Conservation (phyloP, 2,888 invertebrate genomes). For the Drosophila lacicola region DNA sequence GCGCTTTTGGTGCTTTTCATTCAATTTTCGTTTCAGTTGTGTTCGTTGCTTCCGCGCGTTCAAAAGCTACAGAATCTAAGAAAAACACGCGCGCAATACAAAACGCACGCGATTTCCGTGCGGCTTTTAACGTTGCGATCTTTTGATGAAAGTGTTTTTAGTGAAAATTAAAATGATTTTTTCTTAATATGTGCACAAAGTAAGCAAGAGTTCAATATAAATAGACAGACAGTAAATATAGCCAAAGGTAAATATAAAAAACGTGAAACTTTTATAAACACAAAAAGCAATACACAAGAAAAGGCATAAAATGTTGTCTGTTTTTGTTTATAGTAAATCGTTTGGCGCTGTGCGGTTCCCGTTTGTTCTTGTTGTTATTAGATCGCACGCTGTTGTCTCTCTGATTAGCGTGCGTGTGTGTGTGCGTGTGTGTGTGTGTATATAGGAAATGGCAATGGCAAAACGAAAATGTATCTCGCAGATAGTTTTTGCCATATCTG, state of each 20-base stretch:
- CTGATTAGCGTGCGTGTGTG: constrained; percentile 28
- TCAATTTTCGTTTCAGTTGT: constrained; percentile 74
- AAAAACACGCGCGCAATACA: constrained; percentile 26
- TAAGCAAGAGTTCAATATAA: constrained; percentile 18
- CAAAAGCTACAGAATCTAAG: constrained; percentile 59
- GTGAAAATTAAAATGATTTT: constrained; percentile 35
- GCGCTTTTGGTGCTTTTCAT: constrained; percentile 68
- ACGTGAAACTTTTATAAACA: constrained; percentile 5
- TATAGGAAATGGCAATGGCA: constrained; percentile 49
- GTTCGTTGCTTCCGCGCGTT: constrained; percentile 75
- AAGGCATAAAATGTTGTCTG: constrained; percentile 43
- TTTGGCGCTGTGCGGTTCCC: constrained; percentile 23
- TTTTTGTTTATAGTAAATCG: constrained; percentile 42
- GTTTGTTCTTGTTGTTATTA: constrained; percentile 35
- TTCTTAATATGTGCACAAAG: constrained; percentile 23
- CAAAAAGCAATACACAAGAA: constrained; percentile 9
- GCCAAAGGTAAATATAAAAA: constrained; percentile 41
- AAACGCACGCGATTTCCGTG: constrained; percentile 51
- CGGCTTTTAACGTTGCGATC: constrained; percentile 49
- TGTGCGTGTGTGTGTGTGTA: constrained; percentile 18
- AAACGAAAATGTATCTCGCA: constrained; percentile 50
- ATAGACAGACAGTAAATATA: constrained; percentile 10
- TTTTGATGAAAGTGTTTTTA: constrained; percentile 30
- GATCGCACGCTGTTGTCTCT: constrained; percentile 40
- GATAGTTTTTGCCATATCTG: constrained; percentile 36